Percentiles rank a stretch among this genome's conserved stretches.
phyloP scores from a whole-genome alignment of 2,113 vertebrate species.

The Rhegmatorhina hoffmannsi region DNA sequence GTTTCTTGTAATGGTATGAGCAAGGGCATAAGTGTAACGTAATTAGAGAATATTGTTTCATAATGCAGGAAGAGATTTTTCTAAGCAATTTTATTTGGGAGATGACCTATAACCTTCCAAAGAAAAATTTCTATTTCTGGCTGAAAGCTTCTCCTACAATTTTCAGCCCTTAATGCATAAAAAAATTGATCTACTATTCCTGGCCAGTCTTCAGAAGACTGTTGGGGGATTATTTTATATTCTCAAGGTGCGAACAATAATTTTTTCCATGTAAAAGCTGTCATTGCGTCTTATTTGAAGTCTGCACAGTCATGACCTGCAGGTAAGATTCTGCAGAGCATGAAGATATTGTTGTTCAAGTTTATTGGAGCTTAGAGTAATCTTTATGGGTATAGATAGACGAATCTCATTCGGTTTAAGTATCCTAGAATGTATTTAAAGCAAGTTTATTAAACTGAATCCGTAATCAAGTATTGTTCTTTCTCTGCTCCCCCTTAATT shows the following conservation, averaged over 20 bases:
- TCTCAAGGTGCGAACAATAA: not conserved
- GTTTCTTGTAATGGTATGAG: not conserved
- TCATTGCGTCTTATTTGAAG: not conserved
- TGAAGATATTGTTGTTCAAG: not conserved
- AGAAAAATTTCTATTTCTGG: not conserved
- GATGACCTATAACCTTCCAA: not conserved
- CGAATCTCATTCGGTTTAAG: not conserved
- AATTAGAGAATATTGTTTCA: not conserved
- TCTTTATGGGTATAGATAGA: not conserved
- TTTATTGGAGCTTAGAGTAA: not conserved
- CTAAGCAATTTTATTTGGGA: not conserved
- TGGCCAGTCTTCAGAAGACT: not conserved
- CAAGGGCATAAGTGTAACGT: not conserved
- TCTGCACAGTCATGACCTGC: not conserved
- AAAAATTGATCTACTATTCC: accelerated
- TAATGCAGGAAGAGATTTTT: not conserved
- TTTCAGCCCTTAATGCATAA: not conserved
- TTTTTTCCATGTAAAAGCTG: not conserved
- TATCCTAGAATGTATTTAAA: not conserved
- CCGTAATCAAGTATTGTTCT: not conserved
- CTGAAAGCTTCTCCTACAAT: not conserved
- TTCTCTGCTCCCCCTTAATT: not conserved
- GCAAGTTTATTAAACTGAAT: not conserved
- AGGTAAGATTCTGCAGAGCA: not conserved
- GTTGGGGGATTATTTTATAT: not conserved